Percentiles rank a stretch among this genome's conserved stretches.
Conservation (phyloP, 2,797 vertebrate species). For the Halcyon badia region DNA sequence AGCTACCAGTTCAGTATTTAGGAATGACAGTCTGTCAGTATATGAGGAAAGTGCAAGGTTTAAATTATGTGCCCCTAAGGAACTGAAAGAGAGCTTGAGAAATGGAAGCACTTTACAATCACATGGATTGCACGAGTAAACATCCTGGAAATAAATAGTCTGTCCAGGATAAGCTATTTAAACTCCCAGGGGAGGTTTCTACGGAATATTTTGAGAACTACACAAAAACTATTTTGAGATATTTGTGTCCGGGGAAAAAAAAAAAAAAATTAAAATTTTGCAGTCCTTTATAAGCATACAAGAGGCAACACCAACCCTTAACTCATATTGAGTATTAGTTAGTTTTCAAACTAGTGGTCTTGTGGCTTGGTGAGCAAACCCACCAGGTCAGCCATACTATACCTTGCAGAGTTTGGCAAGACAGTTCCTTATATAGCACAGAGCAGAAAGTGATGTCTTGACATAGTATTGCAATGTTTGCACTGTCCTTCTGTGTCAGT, state of each 20-base stretch:
- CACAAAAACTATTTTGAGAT: conserved; percentile 67
- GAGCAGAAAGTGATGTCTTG: neutral
- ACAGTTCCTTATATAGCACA: conserved; percentile 29
- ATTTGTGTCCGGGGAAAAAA: neutral
- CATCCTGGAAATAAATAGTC: conserved; percentile 73
- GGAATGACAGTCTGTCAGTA: conserved; percentile 37
- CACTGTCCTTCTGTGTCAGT: neutral
- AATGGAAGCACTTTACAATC: conserved; percentile 68
- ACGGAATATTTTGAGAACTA: conserved; percentile 62
- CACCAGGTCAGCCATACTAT: neutral
- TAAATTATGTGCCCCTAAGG: conserved; percentile 56
- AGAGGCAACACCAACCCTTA: conserved; percentile 25
- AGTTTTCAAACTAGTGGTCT: neutral
- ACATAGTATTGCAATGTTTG: neutral
- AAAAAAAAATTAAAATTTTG: neutral
- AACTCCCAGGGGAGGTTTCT: conserved; percentile 37
- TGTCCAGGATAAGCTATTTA: conserved; percentile 70
- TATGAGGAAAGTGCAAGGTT: conserved; percentile 20
- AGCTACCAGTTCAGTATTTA: conserved; percentile 20
- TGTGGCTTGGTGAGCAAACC: conserved; percentile 52
- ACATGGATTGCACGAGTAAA: conserved; percentile 65
- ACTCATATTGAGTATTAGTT: conserved; percentile 55
- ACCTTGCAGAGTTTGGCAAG: neutral
- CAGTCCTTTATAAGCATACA: conserved; percentile 43
- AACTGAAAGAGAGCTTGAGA: conserved; percentile 68